phyloP scores from a whole-genome alignment of 2,797 vertebrate genomes.

The Anas acuta region DNA sequence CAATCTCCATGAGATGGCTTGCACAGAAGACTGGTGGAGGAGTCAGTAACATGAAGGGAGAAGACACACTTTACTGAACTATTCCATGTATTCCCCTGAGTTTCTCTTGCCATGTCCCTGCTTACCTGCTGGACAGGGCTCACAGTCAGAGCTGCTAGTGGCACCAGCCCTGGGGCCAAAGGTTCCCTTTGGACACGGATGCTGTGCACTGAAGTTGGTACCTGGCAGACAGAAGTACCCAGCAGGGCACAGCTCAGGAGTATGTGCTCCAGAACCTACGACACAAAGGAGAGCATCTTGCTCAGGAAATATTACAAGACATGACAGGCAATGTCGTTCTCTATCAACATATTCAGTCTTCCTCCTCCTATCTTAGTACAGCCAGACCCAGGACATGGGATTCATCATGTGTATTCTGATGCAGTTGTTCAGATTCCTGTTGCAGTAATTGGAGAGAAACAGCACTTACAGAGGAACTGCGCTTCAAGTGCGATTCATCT shows the following conservation, averaged over 20 bases:
- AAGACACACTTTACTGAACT: neutral
- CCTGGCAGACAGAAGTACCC: slow-evolving; percentile 85
- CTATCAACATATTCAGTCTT: neutral
- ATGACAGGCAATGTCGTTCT: neutral
- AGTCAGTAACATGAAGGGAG: fast-evolving
- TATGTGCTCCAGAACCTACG: slow-evolving; percentile 74
- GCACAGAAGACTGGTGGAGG: neutral
- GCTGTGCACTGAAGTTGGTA: slow-evolving; percentile 73
- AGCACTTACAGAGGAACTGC: neutral
- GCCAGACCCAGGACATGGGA: neutral
- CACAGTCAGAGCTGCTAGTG: slow-evolving; percentile 76
- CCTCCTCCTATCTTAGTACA: neutral
- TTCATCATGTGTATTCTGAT: neutral
- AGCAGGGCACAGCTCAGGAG: slow-evolving; percentile 76
- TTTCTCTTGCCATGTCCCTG: neutral
- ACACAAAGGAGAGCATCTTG: neutral
- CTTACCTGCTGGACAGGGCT: slow-evolving; percentile 85
- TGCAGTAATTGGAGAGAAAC: neutral
- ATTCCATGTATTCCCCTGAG: neutral
- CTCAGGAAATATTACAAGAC: neutral
- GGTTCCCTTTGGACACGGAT: slow-evolving; percentile 84
- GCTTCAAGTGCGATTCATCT: neutral
- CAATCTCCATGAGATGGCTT: fast-evolving
- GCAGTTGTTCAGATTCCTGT: neutral
- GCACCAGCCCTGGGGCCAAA: slow-evolving; percentile 80